Base-by-base conservation (phyloP, 1,140 invertebrate species). In the Macrotrachela quadricornifera region DNA sequence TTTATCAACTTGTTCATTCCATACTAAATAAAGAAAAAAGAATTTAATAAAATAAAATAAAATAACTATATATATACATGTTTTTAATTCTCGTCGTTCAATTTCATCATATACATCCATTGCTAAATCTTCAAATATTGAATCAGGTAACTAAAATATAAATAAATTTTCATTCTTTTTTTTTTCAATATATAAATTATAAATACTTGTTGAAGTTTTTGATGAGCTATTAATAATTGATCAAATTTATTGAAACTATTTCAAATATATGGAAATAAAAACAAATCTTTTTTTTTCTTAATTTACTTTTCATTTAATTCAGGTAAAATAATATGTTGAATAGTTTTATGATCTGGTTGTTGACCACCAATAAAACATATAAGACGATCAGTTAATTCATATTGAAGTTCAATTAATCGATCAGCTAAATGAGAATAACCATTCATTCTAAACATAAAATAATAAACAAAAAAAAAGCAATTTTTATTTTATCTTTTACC, bases 21-120 rank as follows among this genome's bases (percentile, higher is more conserved):
- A 70, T 57, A 65, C 65, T 67, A 51, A 48, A 55, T 54, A 50
- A 51, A 50, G 46, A 48, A 56, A 47, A n/a, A 17, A 17, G n/a
- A 13, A n/a, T 81, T 80, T 83, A 64, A 30, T 30, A 59, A 58
- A 58, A 54, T 56, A 55, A 59, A 16, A 48, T 49, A 18, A 49
- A 56, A 39, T 14, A 57, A 47, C 14, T 15, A 17, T 39, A 45
- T 41, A 43, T 62, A 60, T 71, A 85, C 84, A 80, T 58, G 80
- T 77, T 78, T 92, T 87, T 58, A 80, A 86, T 70, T 94, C 85
- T 56, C 88, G 71, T 49, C 90, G 74, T 67, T 94, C 87, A n/a
- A 95, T 82, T 74, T 97, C 91, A 68, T 97, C 91, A 65, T 90
- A 96, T 44, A 95, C 80, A 72, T 97, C 91, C 77, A 87, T 88